Evolutionary conservation across 2,797 vertebrate genomes (phyloP), one percentile per base, ranked within the genome.

Genomic region (Onychomys arenicola): DNA sequence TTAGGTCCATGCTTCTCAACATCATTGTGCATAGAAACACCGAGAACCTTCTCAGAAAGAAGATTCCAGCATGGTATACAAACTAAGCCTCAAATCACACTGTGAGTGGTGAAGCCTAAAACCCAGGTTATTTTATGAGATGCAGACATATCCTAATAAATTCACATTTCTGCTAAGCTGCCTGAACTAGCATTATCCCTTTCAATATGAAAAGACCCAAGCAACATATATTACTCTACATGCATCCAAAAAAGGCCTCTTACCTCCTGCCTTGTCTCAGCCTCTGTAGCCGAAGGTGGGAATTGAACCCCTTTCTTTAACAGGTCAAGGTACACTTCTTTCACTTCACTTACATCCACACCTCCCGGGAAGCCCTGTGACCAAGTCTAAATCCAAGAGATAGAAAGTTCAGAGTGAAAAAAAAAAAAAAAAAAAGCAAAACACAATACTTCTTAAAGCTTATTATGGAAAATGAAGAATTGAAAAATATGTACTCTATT

Each of bases 251-350:
- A 80, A 90, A 71, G 76, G 40, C 14, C 5, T 96, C 96, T 49
- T 97, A 99, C 99, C 98, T 98, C 97, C 73, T 93, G 93, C 55
- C 49, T 52, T 69, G 86, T 91, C 87, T 87, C 93, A 69, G 78
- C 94, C 88, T 97, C 97, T 76, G 46, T 59, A 12, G 96, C 96
- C 65, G 93, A 92, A 67, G 94, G 78, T 46, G 99, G 99, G 97
- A 99, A 99, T 43, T 98, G 98, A 71, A 99, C 98, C 83, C 99
- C 98, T 97, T 99, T 99, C 97, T 99, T 99, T 55, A 99, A 97
- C 95, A 99, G 69, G 69, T 99, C 99, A 2, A 99, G 75, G 77
- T 99, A 99, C 55, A 99, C 97, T 80, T 99, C 99, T 92, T 98
- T 99, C 46, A 99, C 98, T 88, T 99, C 99, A 0, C 97, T 99